Evolutionary conservation across 2,113 vertebrate species (phyloP), one percentile per base, ranked within the genome.

Genomic region (Monarcha castaneiventris): DNA sequence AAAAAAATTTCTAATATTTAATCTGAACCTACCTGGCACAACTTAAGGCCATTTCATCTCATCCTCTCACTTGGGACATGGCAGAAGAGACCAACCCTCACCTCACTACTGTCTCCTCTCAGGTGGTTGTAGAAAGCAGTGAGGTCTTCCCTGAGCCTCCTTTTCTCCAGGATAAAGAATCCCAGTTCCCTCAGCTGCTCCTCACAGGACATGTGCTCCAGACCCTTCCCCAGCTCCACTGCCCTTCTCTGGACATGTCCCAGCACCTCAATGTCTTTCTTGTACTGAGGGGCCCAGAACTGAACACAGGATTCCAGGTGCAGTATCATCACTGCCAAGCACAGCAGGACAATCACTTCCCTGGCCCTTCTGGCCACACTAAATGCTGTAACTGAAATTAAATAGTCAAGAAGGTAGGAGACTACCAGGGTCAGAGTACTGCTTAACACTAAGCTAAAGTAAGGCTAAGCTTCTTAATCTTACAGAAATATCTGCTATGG

Each of bases 231-330:
- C 68, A 59, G 37, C 22, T 59, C 27, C 0, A 0, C 1, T 52
- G 77, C 37, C 44, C 0, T 20, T 52, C 27, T 39, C 7, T n/a
- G 33, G 29, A 46, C 33, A 4, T 0, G 0, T 7, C 44, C 33
- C 46, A 75, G 46, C 46, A 7, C 25, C 39, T 46, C 54, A 67
- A 6, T 41, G 13, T 26, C 27, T 8, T 74, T 59, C 10, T 30
- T 39, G 20, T 9, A 18, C 19, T 67, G 39, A 66, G 46, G 6
- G 15, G 23, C 23, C 22, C 52, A 52, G 62, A 67, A 52, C 29
- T 21, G 69, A 21, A 61, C 25, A 68, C 13, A 33, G 19, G 39
- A 68, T 39, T 82, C 0, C 1, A 89, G 39, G 7, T 39, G 29
- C 20, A 74, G 54, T 20, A 23, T 75, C 33, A 59, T 9, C 46